Evolutionary conservation across 2,797 vertebrate species (phyloP).

Genomic region (Microchirus variegatus): DNA sequence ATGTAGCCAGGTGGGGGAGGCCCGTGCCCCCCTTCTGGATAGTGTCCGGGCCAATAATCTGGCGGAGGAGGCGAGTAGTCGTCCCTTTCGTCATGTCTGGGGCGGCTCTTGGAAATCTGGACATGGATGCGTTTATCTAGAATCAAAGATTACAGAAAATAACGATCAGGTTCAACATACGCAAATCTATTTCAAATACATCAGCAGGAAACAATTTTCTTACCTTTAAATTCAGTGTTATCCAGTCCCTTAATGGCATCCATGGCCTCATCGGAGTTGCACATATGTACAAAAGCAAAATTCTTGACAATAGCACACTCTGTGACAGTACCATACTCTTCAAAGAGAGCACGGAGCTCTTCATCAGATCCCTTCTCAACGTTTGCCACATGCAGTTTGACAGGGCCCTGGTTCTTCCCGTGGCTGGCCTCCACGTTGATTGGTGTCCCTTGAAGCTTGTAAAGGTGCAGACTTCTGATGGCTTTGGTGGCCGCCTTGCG

Average conservation of each 20-base stretch:
- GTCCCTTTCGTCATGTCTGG: conserved; percentile 87
- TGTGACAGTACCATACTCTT: conserved; percentile 80
- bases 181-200: rapidly evolving
- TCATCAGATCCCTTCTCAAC: conserved; percentile 80
- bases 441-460: conserved; percentile 79
- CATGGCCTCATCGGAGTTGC: conserved; percentile 83
- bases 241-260: conserved; percentile 83
- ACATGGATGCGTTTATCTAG: conserved; percentile 93
- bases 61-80: conserved; percentile 78
- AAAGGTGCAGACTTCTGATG: conserved; percentile 79
- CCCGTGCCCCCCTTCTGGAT: conserved; percentile 75
- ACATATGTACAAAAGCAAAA: conserved; percentile 85
- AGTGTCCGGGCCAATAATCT: conserved; percentile 80
- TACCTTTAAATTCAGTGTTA: conserved; percentile 82
- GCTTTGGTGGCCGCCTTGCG: conserved; percentile 84
- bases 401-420: conserved; percentile 80
- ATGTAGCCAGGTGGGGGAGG: conserved; percentile 73
- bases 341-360: conserved; percentile 79
- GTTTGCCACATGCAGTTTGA: conserved; percentile 86
- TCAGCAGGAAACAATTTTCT: rapidly evolving
- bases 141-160: neutral
- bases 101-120: conserved; percentile 94
- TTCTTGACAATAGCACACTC: conserved; percentile 84
- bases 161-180: neutral
- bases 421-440: conserved; percentile 85